A percentile compares a stretch with the other conserved stretches of the same genome.
Evolutionary conservation across 2,113 vertebrate species (phyloP).

Genomic region (Opisthocomus hoazin): DNA sequence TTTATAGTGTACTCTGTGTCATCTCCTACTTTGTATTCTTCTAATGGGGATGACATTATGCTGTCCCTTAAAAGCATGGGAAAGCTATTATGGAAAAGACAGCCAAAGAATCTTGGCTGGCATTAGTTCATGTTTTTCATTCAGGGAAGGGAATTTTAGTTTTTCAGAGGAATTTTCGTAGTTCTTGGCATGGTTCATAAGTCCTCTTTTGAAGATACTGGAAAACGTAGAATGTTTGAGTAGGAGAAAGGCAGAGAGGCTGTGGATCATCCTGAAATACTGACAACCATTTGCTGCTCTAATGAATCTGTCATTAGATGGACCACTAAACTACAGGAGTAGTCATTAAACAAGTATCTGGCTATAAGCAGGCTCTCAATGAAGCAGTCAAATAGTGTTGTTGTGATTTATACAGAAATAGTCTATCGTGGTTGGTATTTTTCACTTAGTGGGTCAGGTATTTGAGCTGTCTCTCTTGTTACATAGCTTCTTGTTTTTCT

Average conservation of each 20-base stretch:
- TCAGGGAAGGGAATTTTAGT: neutral
- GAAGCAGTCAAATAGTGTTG: neutral
- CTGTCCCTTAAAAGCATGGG: neutral
- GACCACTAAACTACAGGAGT: neutral
- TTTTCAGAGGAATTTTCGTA: neutral
- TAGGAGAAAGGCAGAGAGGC: neutral
- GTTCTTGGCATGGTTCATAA: neutral
- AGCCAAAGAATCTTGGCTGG: neutral
- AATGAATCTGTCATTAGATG: accelerated
- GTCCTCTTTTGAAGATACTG: neutral
- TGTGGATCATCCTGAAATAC: neutral
- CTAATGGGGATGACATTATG: neutral
- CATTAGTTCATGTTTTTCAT: neutral
- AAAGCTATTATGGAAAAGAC: neutral
- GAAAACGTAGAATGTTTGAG: neutral
- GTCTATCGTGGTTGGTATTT: neutral
- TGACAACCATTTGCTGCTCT: neutral
- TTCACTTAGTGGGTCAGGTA: neutral
- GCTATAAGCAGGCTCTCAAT: neutral
- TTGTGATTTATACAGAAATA: neutral
- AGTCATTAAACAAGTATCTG: neutral
- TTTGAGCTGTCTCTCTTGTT: neutral
- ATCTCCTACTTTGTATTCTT: neutral
- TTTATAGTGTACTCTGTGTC: neutral
- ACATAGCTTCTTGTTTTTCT: neutral